Evolutionary conservation across 2,888 invertebrate species (phyloP).

Genomic region (Rhagonycha fulva): DNA sequence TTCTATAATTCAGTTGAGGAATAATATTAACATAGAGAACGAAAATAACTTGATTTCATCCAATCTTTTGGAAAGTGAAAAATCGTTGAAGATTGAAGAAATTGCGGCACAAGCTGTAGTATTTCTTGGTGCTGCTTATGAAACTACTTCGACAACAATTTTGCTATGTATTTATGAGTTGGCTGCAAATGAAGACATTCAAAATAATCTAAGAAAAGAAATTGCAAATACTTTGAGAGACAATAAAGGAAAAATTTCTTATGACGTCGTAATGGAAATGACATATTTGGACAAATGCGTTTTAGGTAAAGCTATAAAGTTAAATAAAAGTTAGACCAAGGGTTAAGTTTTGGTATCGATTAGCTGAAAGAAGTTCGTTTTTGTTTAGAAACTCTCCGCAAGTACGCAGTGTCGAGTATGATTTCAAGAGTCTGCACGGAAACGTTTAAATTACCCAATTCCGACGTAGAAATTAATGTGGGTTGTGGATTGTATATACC

Average conservation of each 20-base stretch:
- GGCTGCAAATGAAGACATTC: constrained; percentile 54
- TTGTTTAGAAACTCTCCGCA: constrained; percentile 41
- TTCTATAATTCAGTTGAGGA: neutral
- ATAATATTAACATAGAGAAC: neutral
- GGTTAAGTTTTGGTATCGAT: no score
- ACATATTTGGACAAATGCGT: constrained; percentile 57
- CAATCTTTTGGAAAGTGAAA: neutral
- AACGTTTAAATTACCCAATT: constrained; percentile 40
- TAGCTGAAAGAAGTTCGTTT: neutral
- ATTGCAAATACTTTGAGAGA: constrained; percentile 48
- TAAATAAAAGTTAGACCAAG: no score
- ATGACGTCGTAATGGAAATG: constrained; percentile 57
- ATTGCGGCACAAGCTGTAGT: constrained; percentile 39
- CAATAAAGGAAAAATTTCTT: constrained; percentile 52
- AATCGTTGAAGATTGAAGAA: constrained; percentile 10
- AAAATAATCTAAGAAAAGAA: constrained; percentile 53
- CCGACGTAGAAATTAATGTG: constrained; percentile 36
- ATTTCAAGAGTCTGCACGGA: constrained; percentile 36
- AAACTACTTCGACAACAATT: constrained; percentile 51
- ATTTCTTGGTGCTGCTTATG: constrained; percentile 47
- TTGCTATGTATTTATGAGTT: constrained; percentile 58
- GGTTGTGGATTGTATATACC: constrained; percentile 35
- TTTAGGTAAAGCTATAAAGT: constrained; percentile 41
- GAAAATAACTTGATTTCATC: neutral
- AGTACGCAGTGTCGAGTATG: constrained; percentile 42